Evolutionary conservation across 2,888 invertebrate species (phyloP), one percentile per base, ranked within the genome.

Genomic region (Andrena chrysosceles): DNA sequence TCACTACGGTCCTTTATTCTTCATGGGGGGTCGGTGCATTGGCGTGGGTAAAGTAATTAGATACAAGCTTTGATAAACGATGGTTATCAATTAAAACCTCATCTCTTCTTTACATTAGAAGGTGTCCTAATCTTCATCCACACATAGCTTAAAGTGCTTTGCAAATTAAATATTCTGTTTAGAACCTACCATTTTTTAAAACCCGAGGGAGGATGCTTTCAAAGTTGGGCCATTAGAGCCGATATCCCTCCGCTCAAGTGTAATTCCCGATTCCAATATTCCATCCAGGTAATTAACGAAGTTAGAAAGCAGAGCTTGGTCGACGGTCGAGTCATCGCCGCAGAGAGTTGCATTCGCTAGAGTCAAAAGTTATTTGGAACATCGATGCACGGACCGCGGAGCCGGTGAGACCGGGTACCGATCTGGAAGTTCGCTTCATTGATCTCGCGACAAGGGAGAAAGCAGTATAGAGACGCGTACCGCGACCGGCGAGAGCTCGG

Each of bases 1-100:
- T 84, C 66, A 77, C 75, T 70, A 68, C 69, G 73, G 75, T 49
- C 70, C 72, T 72, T 74, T 77, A 63, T 77, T 68, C 49, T 75
- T 29, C 42, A 13, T 35, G 63, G 49, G 60, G 33, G 31, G 42
- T 10, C 6, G 62, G 42, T 42, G 42, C 42, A 42, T 42, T 60
- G 2, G 33, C 33, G 60, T 26, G 77, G 67, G 26, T 67, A 60
- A 23, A 3, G 68, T 62, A 67, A 68, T 78, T 78, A 77, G 62
- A n/a, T 20, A 20, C 33, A 26, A 31, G 20, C 10, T 42, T 62
- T 20, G 63, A 68, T 68, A 60, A 48, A 52, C 31, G 77, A 31
- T 2, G 20, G 62, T 63, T 42, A 48, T 56, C 68, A 63, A 68
- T 78, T 78, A 78, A 60, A 29, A 31, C 8, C 7, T 26, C 35